phyloP scores from a whole-genome alignment of 2,797 vertebrate genomes.

The Parauchenoglanis ngamensis region DNA sequence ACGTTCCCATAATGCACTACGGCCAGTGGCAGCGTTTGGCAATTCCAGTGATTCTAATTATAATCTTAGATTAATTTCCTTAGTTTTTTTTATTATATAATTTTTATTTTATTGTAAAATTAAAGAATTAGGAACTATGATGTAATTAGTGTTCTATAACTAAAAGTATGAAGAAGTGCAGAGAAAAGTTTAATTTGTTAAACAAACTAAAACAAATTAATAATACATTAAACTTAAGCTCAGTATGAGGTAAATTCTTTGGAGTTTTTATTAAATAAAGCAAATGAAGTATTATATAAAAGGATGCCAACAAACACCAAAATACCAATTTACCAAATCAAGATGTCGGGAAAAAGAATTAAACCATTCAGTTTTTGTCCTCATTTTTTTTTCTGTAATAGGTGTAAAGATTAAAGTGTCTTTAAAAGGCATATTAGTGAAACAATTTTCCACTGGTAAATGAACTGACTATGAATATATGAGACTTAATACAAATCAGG shows the following conservation, averaged over 20 bases:
- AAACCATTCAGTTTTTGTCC: neutral
- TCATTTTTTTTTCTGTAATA: neutral
- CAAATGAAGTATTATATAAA: neutral
- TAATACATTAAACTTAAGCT: neutral
- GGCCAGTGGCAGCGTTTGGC: neutral
- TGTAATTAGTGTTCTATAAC: no score
- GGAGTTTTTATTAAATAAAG: neutral
- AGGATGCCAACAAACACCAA: neutral
- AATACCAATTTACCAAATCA: neutral
- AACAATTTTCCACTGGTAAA: no score
- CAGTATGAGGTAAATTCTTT: neutral
- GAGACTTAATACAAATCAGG: no score
- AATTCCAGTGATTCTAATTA: neutral
- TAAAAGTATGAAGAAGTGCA: neutral
- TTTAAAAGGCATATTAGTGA: neutral
- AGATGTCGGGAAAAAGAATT: neutral
- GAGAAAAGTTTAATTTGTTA: neutral
- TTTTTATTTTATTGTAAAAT: neutral
- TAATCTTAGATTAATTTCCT: neutral
- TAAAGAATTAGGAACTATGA: neutral
- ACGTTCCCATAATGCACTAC: conserved; percentile 40
- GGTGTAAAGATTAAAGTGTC: neutral
- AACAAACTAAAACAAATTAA: neutral
- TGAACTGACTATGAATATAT: neutral
- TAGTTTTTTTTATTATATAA: neutral